phyloP scores from a whole-genome alignment of 2,113 vertebrate genomes.

The Lanius collurio region DNA sequence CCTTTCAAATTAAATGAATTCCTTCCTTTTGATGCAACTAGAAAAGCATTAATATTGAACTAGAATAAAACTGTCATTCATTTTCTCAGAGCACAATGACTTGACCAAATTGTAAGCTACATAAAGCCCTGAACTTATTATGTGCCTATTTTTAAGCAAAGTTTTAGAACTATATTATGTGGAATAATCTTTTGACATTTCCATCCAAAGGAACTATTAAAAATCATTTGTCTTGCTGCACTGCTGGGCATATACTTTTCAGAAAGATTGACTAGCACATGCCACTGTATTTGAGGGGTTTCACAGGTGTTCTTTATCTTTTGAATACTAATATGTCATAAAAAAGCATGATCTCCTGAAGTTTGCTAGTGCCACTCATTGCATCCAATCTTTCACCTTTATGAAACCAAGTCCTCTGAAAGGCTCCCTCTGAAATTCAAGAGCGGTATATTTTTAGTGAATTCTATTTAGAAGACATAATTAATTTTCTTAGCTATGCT shows the following conservation, averaged over 20 bases:
- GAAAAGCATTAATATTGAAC: conserved; percentile 62
- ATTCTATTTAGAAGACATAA: not conserved
- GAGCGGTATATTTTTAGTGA: not conserved
- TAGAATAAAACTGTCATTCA: conserved; percentile 52
- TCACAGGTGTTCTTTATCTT: not conserved
- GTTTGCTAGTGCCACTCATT: not conserved
- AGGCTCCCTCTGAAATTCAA: not conserved
- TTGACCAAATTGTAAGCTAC: conserved; percentile 21
- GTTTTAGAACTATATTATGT: not conserved
- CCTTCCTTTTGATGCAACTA: conserved; percentile 59
- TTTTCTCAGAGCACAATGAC: conserved; percentile 46
- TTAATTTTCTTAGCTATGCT: not conserved
- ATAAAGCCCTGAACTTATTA: not conserved
- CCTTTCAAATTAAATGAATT: conserved; percentile 27
- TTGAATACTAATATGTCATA: not conserved
- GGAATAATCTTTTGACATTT: not conserved
- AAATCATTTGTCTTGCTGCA: not conserved
- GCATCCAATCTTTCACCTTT: not conserved
- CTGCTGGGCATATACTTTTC: not conserved
- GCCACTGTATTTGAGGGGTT: not conserved
- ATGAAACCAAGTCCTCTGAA: not conserved
- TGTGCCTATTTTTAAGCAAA: not conserved
- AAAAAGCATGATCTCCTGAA: not conserved
- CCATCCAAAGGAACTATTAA: not conserved
- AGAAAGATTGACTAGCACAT: not conserved